Evolutionary conservation across 2,113 vertebrate species (phyloP).

Genomic region (Tapirus terrestris): DNA sequence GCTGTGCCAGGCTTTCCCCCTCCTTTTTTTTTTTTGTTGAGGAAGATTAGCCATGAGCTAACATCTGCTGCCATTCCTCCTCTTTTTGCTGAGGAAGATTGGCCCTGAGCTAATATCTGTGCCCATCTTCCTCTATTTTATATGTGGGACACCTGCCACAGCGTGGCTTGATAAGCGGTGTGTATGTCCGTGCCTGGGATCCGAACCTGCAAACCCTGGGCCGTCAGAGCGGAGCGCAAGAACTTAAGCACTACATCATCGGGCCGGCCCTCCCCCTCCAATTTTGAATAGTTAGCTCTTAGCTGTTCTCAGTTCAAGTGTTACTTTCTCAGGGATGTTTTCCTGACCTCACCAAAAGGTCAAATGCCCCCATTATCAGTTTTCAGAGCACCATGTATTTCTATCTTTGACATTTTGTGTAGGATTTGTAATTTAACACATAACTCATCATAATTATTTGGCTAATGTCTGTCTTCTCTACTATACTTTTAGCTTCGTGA

Average conservation of each 20-base stretch:
- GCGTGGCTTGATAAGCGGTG: too few species aligned
- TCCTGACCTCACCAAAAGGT: not conserved
- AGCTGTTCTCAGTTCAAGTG: not conserved
- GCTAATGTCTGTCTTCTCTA: not conserved
- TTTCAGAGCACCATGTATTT: not conserved
- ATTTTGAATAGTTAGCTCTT: not conserved
- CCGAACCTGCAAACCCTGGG: too few species aligned
- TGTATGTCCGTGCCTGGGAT: too few species aligned
- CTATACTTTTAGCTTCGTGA: not conserved
- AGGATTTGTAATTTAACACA: conserved; percentile 10
- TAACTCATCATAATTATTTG: not conserved
- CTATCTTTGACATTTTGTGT: not conserved
- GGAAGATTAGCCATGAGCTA: too few species aligned
- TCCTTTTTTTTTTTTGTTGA: not conserved
- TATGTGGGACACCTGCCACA: too few species aligned
- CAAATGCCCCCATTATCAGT: not conserved
- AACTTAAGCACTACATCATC: too few species aligned
- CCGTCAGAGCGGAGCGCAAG: too few species aligned
- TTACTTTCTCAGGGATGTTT: not conserved
- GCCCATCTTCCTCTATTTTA: too few species aligned
- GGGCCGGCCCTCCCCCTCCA: not conserved
- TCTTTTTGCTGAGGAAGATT: too few species aligned
- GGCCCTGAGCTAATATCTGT: too few species aligned
- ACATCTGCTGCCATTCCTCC: too few species aligned
- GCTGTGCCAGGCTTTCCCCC: not conserved